phyloP scores from a whole-genome alignment of 2,797 vertebrate species.

The Tachyglossus aculeatus region DNA sequence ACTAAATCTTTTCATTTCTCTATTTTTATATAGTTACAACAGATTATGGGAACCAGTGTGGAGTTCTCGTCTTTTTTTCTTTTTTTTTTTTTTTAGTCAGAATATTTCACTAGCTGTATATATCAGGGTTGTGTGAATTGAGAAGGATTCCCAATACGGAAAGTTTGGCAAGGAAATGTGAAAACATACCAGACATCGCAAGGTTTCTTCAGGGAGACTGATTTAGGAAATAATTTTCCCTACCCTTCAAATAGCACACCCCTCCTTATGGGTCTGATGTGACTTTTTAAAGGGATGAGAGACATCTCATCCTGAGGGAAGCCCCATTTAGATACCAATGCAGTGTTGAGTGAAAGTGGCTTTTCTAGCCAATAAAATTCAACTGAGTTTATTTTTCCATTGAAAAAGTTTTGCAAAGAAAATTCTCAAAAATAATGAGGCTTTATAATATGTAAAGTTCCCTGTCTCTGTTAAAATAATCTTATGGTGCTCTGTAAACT shows the following conservation, averaged over 20 bases:
- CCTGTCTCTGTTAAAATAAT: neutral
- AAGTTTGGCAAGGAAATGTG: neutral
- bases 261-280: neutral
- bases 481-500: slow-evolving; percentile 4
- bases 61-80: too few relatives aligned
- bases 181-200: neutral
- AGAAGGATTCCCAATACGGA: neutral
- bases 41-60: too few relatives aligned
- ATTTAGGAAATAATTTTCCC: neutral
- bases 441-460: slow-evolving; percentile 21
- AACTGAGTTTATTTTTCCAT: neutral
- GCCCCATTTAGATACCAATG: neutral
- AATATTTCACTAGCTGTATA: neutral
- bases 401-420: slow-evolving; percentile 3
- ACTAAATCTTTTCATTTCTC: too few relatives aligned
- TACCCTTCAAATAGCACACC: neutral
- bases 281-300: slow-evolving; percentile 2
- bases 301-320: slow-evolving; percentile 15
- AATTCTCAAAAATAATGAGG: slow-evolving; percentile 5
- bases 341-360: neutral
- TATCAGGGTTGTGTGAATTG: neutral
- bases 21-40: too few relatives aligned
- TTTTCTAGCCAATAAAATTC: neutral
- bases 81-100: too few relatives aligned
- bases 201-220: neutral